phyloP scores from a whole-genome alignment of 2,113 vertebrate genomes.

The Hylia prasina region DNA sequence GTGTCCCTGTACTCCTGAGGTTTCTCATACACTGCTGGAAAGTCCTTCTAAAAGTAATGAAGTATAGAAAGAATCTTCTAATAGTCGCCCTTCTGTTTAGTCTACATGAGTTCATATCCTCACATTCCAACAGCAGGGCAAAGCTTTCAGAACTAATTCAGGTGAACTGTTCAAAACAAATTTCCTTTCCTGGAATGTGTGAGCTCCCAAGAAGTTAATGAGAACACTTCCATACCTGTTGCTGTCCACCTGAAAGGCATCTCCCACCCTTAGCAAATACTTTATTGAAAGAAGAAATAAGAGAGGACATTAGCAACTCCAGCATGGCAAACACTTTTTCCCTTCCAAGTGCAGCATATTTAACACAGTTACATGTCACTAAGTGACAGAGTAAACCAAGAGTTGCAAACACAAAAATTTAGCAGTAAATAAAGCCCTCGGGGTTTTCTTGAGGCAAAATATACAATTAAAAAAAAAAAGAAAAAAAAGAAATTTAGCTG shows the following conservation, averaged over 20 bases:
- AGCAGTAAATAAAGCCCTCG: neutral
- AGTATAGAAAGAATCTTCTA: neutral
- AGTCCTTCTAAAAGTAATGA: neutral
- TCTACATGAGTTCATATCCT: neutral
- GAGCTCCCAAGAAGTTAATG: neutral
- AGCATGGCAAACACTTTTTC: neutral
- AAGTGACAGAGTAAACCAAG: neutral
- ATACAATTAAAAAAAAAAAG: neutral
- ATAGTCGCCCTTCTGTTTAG: neutral
- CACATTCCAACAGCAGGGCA: neutral
- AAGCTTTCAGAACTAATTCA: neutral
- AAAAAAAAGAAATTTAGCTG: neutral
- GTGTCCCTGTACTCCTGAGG: neutral
- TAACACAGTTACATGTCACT: neutral
- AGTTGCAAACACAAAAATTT: neutral
- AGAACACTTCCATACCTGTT: neutral
- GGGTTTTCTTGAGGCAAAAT: neutral
- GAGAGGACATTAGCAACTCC: rapidly evolving
- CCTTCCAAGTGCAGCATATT: neutral
- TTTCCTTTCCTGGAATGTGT: neutral
- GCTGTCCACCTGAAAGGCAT: neutral
- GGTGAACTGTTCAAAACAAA: neutral
- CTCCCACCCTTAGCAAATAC: neutral
- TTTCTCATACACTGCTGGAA: neutral
- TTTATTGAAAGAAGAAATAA: neutral